phyloP scores from a whole-genome alignment of 2,113 vertebrate genomes.

The Stegastes partitus region DNA sequence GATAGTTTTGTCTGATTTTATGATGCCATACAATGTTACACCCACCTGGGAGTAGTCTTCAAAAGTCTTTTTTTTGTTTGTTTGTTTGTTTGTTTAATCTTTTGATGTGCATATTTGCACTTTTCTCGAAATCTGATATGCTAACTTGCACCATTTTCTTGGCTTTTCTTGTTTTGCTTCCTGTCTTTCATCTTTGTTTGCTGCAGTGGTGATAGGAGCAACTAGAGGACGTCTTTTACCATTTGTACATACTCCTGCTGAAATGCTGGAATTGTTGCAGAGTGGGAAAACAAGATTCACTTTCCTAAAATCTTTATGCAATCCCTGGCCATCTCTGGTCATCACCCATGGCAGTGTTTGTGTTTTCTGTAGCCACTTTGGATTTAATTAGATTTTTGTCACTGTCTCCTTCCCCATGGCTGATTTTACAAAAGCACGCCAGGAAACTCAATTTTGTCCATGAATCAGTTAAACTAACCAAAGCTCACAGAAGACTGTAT shows the following conservation, averaged over 20 bases:
- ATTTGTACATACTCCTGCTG: constrained; percentile 9
- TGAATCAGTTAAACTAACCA: neutral
- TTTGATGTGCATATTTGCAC: constrained; percentile 29
- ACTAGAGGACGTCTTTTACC: constrained; percentile 9
- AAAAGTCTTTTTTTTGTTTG: constrained; percentile 17
- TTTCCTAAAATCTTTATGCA: constrained; percentile 12
- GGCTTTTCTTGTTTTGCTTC: neutral
- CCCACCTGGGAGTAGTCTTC: constrained; percentile 31
- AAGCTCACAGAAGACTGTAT: neutral
- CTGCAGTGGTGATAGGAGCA: constrained; percentile 12
- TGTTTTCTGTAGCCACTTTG: constrained; percentile 16
- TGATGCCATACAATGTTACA: constrained; percentile 26
- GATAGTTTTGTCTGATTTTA: neutral
- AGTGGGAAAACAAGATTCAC: neutral
- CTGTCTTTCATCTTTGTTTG: constrained; percentile 39
- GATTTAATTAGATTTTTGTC: constrained; percentile 49
- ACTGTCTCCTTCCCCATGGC: constrained; percentile 9
- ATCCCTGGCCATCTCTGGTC: neutral
- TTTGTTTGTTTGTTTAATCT: neutral
- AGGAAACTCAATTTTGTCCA: neutral
- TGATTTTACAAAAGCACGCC: constrained; percentile 19
- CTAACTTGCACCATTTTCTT: constrained; percentile 18
- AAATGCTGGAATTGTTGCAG: constrained; percentile 9
- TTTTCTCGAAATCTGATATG: constrained; percentile 23
- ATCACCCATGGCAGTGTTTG: neutral